A percentile compares a stretch with the other conserved stretches of the same genome.
phyloP scores from a whole-genome alignment of 2,797 vertebrate genomes.

The Cygnus olor region DNA sequence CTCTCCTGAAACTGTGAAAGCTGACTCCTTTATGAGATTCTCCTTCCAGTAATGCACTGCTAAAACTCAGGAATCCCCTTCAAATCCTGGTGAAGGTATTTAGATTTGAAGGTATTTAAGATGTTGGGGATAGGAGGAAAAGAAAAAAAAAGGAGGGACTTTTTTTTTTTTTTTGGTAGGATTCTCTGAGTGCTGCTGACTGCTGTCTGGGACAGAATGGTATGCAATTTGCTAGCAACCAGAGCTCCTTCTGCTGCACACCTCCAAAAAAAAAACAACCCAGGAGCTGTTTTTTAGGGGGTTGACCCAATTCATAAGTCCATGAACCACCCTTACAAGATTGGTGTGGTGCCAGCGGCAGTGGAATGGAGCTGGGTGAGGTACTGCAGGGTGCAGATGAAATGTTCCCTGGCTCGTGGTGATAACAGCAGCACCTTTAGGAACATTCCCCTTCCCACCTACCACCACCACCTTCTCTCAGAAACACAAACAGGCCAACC shows the following conservation, averaged over 20 bases:
- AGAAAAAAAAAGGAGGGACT: background rate
- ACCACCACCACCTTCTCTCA: background rate
- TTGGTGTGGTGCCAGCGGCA: accelerated
- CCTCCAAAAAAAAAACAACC: background rate
- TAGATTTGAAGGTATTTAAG: background rate
- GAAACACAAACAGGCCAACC: slow-evolving; percentile 52
- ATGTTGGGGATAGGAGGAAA: background rate
- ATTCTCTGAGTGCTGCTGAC: background rate
- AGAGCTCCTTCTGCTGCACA: background rate
- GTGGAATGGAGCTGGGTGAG: slow-evolving; percentile 11
- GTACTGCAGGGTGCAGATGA: slow-evolving; percentile 6
- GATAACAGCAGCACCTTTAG: slow-evolving; percentile 21
- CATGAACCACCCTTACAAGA: background rate
- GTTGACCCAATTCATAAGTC: background rate
- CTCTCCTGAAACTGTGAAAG: background rate
- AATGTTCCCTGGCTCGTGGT: background rate
- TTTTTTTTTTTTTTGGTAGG: background rate
- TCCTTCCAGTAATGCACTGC: background rate
- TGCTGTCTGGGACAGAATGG: background rate
- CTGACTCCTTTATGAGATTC: background rate
- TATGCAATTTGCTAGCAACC: background rate
- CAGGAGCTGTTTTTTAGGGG: background rate
- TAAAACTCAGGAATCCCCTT: background rate
- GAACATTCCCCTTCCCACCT: slow-evolving; percentile 34
- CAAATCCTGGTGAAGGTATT: background rate